These are phyloP conservation scores for Criorhina ranunculi DNA, from an alignment of 2,888 invertebrate species.

Conservation along the genomic window DNA sequence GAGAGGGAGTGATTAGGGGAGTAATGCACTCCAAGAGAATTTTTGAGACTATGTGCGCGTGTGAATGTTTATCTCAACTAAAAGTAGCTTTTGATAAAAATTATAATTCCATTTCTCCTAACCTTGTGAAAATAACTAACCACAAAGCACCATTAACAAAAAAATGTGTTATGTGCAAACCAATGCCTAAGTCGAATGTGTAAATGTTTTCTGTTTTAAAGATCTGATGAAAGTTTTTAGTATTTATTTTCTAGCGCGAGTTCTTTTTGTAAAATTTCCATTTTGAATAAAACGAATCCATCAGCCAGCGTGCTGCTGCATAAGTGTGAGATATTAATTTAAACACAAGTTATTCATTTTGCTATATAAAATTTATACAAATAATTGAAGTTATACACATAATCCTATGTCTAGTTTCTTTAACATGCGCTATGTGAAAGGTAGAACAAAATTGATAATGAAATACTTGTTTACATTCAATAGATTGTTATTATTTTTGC, in stretches of 20 bases:
- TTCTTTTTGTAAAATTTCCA: constrained; percentile 35
- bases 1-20: constrained; percentile 18
- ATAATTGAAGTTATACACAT: constrained; percentile 20
- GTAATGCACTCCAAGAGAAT: constrained; percentile 16
- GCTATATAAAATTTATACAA: constrained; percentile 39
- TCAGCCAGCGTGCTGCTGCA: constrained; percentile 42
- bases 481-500: constrained; percentile 71
- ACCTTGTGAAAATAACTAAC: constrained; percentile 18
- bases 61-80: constrained; percentile 46
- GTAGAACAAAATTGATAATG: constrained; percentile 2
- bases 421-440: not conserved
- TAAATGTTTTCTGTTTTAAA: constrained; percentile 23
- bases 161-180: constrained; percentile 22
- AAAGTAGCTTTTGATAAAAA: constrained; percentile 71
- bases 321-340: constrained; percentile 36
- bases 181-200: constrained; percentile 50
- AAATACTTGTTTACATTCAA: constrained; percentile 59
- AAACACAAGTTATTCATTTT: constrained; percentile 25
- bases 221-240: constrained; percentile 45
- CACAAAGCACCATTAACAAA: constrained; percentile 20
- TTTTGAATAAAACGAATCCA: constrained; percentile 38
- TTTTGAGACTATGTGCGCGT: constrained; percentile 8
- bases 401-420: not conserved
- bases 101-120: constrained; percentile 62
- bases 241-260: constrained; percentile 42